Base-by-base conservation (phyloP, 1,140 invertebrate species). In the Aradophagus sp. region DNA sequence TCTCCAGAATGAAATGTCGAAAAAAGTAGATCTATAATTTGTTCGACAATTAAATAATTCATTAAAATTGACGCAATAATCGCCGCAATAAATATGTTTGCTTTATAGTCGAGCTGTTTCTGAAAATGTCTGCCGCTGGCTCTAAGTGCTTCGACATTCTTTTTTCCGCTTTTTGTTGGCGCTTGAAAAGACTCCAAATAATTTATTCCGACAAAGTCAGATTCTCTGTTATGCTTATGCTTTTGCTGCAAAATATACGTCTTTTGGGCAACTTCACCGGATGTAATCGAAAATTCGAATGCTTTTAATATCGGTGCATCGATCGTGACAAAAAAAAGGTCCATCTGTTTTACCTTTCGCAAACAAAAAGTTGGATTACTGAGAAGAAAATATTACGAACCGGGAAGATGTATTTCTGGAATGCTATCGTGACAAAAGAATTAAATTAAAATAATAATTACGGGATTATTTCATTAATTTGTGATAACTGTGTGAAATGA, bases 191-290 rank as follows among this genome's bases (percentile, higher is more conserved):
- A 42, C 12, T 56, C 19, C 13, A 23, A 56, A 56, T 44, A 39
- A 56, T 56, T 56, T 56, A 56, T 56, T 42, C 39, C 27, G 31
- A 36, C n/a, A 35, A 56, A 56, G 52, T 44, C 52, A 19, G 29
- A 27, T 44, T 35, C 20, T 26, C 31, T 17, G 20, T 11, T 8
- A 16, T 39, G 13, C 27, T 41, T 29, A 26, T 29, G 11, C 50
- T 12, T 39, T 39, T 41, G 38, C 23, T 6, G 13, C 50, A 42
- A 53, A 39, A 29, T 39, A 20, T 23, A 42, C 20, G 31, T 45
- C 20, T 58, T 26, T 16, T 15, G 19, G 0, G 7, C 17, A 42
- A 42, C 12, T 32, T 42, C 15, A 19, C 16, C n/a, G 14, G 10
- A 11, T 53, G n/a, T n/a, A n/a, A n/a, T n/a, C n/a, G n/a, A n/a